A percentile compares a stretch with the other conserved stretches of the same genome.
Evolutionary conservation across 2,888 invertebrate genomes (phyloP).

Genomic region (Tenthredo mesomela): DNA sequence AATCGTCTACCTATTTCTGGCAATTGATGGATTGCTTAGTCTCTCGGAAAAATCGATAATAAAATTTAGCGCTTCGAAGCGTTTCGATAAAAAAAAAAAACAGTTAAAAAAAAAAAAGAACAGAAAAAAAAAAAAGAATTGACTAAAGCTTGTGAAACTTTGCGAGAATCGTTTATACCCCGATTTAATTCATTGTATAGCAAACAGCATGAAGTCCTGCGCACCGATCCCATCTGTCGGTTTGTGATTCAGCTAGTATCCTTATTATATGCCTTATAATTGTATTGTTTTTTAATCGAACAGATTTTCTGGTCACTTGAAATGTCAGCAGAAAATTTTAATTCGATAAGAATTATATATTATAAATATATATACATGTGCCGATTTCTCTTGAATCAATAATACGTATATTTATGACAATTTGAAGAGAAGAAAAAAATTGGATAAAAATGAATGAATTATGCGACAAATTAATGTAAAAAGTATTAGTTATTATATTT

Average conservation of each 20-base stretch:
- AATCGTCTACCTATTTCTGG: not conserved
- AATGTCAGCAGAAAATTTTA: too few species aligned
- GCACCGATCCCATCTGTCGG: slow-evolving; percentile 29
- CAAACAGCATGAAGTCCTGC: slow-evolving; percentile 32
- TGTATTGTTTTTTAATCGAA: too few species aligned
- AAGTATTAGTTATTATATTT: slow-evolving; percentile 5
- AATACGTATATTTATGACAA: too few species aligned
- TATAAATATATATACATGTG: too few species aligned
- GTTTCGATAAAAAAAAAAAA: not conserved
- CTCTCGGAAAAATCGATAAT: not conserved
- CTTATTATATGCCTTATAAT: not conserved
- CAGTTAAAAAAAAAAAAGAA: not conserved
- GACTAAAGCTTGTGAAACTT: slow-evolving; percentile 7
- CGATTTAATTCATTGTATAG: slow-evolving; percentile 24
- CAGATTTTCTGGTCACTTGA: too few species aligned
- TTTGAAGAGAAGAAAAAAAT: not conserved
- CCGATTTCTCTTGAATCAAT: too few species aligned
- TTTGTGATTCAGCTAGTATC: not conserved
- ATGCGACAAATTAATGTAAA: not conserved
- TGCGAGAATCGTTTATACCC: slow-evolving; percentile 6
- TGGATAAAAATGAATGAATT: not conserved
- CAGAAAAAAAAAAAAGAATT: not conserved
- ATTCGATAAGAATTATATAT: too few species aligned
- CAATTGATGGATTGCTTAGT: not conserved
- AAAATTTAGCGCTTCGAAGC: not conserved